Conservation (phyloP, 2,113 vertebrate genomes). For the Chlamydotis undulata region DNA sequence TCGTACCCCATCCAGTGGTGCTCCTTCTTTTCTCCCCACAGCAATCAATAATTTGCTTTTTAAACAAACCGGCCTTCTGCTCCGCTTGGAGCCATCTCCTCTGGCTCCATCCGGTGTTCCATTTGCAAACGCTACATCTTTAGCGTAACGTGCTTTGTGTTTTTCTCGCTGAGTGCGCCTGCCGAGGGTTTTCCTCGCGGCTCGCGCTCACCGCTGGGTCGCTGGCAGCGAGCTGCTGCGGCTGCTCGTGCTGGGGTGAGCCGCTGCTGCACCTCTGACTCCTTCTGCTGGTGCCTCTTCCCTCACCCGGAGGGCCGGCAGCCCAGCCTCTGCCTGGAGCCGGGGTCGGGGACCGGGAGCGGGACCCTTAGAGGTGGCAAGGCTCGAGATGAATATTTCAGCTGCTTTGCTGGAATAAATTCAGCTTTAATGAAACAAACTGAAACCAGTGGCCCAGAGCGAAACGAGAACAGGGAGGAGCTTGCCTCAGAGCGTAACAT, state of each 20-base stretch:
- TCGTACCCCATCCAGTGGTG: background rate
- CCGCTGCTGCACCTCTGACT: background rate
- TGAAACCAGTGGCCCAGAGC: background rate
- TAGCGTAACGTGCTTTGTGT: background rate
- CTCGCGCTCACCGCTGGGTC: background rate
- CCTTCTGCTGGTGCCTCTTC: background rate
- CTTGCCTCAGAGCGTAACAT: background rate
- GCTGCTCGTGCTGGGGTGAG: background rate
- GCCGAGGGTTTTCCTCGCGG: background rate
- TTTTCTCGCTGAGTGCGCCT: background rate
- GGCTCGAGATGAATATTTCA: conserved; percentile 15
- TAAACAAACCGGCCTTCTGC: background rate
- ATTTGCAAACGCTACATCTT: background rate
- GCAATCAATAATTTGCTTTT: background rate
- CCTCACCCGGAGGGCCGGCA: background rate
- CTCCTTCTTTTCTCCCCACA: background rate
- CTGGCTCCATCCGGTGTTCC: no score
- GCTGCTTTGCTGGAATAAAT: conserved; percentile 15
- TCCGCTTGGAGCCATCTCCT: background rate
- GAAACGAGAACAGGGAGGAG: background rate
- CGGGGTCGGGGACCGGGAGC: background rate
- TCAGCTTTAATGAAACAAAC: background rate
- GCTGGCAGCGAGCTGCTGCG: background rate
- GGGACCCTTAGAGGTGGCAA: background rate
- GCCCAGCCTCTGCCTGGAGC: background rate